Conservation (phyloP, 2,113 vertebrate species). For the Columba janthina region DNA sequence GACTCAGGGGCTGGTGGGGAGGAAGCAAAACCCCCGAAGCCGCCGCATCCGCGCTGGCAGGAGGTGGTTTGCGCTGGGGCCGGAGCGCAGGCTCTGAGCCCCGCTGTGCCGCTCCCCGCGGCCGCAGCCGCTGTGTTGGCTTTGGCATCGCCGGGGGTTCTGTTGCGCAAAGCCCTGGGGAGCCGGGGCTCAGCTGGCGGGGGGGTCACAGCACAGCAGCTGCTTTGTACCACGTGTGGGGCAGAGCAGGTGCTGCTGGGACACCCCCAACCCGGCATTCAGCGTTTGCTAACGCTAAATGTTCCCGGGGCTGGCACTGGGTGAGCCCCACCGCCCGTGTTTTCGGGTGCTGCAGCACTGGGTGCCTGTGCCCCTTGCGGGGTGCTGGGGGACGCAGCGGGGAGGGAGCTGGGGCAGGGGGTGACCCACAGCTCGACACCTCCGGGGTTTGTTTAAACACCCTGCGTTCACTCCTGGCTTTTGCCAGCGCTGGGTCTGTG, state of each 20-base stretch:
- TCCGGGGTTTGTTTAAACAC: neutral
- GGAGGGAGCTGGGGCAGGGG: neutral
- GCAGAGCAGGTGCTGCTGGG: neutral
- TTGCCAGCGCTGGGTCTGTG: neutral
- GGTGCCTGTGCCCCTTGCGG: rapidly evolving
- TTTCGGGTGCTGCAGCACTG: neutral
- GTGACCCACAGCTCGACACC: neutral
- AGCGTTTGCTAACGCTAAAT: rapidly evolving
- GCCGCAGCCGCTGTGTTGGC: neutral
- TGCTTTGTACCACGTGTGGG: neutral
- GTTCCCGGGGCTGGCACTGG: rapidly evolving
- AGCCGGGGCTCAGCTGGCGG: neutral
- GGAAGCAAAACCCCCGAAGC: constrained; percentile 15
- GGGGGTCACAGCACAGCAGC: neutral
- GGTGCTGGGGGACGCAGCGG: rapidly evolving
- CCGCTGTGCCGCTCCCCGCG: neutral
- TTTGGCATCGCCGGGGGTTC: neutral
- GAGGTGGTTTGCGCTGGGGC: neutral
- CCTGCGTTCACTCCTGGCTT: rapidly evolving
- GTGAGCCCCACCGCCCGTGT: rapidly evolving
- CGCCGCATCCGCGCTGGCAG: neutral
- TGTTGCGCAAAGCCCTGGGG: neutral
- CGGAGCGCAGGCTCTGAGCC: neutral
- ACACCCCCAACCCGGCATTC: rapidly evolving
- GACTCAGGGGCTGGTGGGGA: neutral